Evolutionary conservation across 2,113 vertebrate genomes (phyloP).

Genomic region (Microcebus tavaratra): DNA sequence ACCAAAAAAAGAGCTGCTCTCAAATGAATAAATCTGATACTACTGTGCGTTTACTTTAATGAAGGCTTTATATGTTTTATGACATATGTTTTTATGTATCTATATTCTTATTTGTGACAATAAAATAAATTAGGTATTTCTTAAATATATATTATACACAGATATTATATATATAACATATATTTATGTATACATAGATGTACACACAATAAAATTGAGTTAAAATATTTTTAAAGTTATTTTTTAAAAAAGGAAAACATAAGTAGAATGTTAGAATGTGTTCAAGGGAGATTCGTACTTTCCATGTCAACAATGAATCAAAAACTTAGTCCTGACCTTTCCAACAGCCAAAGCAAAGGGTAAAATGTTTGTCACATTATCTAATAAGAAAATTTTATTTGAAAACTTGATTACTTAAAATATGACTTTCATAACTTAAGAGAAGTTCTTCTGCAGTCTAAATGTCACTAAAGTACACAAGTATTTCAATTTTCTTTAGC

Average conservation of each 20-base stretch:
- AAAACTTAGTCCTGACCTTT: background rate
- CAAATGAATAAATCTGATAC: background rate
- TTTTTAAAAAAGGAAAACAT: background rate
- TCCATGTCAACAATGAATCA: background rate
- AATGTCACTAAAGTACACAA: background rate
- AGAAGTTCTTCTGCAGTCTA: background rate
- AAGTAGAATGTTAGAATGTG: background rate
- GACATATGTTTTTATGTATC: background rate
- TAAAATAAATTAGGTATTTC: background rate
- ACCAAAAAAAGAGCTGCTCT: background rate
- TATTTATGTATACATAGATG: background rate
- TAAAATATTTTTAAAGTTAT: background rate
- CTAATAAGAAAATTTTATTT: background rate
- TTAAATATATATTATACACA: background rate
- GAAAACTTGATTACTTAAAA: background rate
- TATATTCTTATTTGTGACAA: background rate
- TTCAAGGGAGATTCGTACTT: background rate
- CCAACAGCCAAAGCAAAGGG: background rate
- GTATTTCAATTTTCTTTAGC: background rate
- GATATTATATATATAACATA: background rate
- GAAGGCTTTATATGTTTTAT: background rate
- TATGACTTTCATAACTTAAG: background rate
- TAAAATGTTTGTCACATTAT: background rate
- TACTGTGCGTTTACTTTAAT: background rate
- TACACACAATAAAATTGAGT: background rate